Percentiles rank a stretch among this genome's conserved stretches.
phyloP scores from a whole-genome alignment of 2,113 vertebrate species.

The Piaya cayana region DNA sequence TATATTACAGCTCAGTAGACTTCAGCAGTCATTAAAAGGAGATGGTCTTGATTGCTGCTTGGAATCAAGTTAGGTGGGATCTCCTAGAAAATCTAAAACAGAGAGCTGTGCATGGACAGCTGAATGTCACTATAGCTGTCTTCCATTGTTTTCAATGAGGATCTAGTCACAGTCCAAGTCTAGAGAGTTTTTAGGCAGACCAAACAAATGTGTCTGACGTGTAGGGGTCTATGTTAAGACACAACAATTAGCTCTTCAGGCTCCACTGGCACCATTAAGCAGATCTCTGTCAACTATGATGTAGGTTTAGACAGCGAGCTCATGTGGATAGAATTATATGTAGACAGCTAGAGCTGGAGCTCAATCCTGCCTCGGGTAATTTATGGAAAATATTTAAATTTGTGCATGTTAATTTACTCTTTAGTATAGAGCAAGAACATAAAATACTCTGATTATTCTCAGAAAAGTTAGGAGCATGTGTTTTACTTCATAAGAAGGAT shows the following conservation, averaged over 20 bases:
- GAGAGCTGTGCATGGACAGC: neutral
- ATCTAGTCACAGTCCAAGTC: neutral
- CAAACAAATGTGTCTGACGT: neutral
- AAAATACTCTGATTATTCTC: neutral
- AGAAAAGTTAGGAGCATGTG: neutral
- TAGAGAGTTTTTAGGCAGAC: neutral
- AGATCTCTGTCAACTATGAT: neutral
- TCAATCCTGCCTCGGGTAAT: neutral
- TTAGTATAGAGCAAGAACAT: neutral
- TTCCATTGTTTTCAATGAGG: neutral
- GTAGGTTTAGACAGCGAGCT: neutral
- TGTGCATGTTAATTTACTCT: neutral
- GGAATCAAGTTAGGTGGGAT: neutral
- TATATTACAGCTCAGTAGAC: neutral
- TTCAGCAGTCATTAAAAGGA: neutral
- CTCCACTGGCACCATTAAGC: neutral
- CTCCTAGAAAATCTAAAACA: neutral
- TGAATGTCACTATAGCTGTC: neutral
- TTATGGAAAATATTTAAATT: neutral
- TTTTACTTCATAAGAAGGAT: neutral
- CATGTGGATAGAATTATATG: neutral
- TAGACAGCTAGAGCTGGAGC: neutral
- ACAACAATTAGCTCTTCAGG: neutral
- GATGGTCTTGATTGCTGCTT: neutral
- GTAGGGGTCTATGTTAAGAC: neutral